phyloP scores from a whole-genome alignment of 2,797 vertebrate species.

The Nasua narica region DNA sequence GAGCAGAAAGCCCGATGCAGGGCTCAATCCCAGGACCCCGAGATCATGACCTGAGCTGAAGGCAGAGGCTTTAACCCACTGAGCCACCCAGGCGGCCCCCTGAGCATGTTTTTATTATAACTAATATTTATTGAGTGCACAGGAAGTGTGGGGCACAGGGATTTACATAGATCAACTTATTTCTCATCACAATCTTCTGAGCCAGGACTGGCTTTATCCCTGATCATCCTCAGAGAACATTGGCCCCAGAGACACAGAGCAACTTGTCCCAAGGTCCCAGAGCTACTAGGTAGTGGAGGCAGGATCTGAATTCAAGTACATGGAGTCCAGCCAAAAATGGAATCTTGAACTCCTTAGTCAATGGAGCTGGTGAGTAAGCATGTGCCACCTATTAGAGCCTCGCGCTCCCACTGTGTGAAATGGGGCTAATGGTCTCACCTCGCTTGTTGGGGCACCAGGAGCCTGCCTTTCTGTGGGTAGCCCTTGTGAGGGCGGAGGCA shows the following conservation, averaged over 20 bases:
- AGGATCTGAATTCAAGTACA: neutral
- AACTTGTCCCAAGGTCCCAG: neutral
- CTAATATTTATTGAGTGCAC: neutral
- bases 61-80: too few species aligned
- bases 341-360: neutral
- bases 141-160: accelerated
- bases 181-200: neutral
- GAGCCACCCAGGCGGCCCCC: too few species aligned
- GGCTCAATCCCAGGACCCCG: too few species aligned
- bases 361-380: accelerated
- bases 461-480: neutral
- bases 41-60: too few species aligned
- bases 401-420: neutral
- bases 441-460: neutral
- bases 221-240: neutral
- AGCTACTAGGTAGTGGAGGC: too few species aligned
- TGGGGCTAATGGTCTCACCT: neutral
- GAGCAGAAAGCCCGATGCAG: too few species aligned
- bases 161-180: neutral
- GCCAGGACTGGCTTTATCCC: too few species aligned
- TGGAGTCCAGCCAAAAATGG: neutral
- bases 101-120: neutral
- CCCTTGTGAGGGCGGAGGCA: neutral
- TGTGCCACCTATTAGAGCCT: neutral
- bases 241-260: neutral